These are phyloP conservation scores for Caenorhabditis inopinata DNA, from an alignment of 1,140 invertebrate species.

Conservation along the genomic window DNA sequence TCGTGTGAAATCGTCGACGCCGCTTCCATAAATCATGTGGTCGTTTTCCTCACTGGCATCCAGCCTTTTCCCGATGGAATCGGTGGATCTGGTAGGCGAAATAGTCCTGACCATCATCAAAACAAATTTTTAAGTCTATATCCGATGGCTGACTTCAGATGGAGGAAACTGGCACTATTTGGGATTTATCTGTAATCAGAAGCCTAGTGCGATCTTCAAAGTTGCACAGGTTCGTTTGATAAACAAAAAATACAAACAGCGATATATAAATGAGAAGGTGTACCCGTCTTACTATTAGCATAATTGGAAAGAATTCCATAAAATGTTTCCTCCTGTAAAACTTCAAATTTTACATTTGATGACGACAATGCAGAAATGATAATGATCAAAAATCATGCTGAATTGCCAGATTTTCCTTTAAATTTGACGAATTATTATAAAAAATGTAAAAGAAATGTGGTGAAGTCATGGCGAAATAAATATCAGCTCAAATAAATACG, in stretches of 20 bases:
- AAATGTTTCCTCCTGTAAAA: no score
- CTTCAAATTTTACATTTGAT: no score
- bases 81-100: not conserved
- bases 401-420: no score
- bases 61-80: not conserved
- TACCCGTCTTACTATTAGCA: no score
- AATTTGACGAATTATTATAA: no score
- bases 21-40: not conserved
- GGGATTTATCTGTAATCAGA: conserved; percentile 21
- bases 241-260: not conserved
- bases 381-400: no score
- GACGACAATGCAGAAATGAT: no score
- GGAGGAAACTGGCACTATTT: conserved; percentile 11
- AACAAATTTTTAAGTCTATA: not conserved
- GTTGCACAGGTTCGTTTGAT: not conserved
- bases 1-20: not conserved
- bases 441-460: no score
- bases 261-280: no score
- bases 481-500: no score
- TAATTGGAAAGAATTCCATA: no score
- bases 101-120: not conserved
- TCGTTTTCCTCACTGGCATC: not conserved
- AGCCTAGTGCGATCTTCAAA: not conserved
- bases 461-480: no score
- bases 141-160: not conserved